Evolutionary conservation across 2,888 invertebrate genomes (phyloP), one percentile per base, ranked within the genome.

Genomic region (Nemotelus nigrinus): DNA sequence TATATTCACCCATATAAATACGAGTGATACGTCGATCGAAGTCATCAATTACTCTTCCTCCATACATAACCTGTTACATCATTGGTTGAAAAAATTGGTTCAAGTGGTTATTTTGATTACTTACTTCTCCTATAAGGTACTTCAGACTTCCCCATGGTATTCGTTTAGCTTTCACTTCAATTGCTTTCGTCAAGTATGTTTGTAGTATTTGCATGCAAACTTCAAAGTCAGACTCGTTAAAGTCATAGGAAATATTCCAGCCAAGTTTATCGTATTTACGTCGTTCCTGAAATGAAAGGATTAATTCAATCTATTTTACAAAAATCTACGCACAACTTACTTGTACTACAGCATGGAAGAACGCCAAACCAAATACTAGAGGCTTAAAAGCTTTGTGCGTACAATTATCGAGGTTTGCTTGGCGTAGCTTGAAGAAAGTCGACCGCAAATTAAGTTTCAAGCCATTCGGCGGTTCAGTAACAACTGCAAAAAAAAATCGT

Each of bases 191-290:
- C 76, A 97, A 88, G 87, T 97, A 97, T 2, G 94, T 95, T 81
- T 93, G 92, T 79, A 97, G 88, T 80, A 97, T 96, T 85, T 93
- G 92, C 83, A 94, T 91, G 87, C 96, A 96, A 50, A 97, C 96
- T 79, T 92, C 91, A 86, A 97, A 97, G 87, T 97, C 97, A 0
- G 96, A 94, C 86, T 97, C 94, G 86, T 95, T 96, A 88, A 97
- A 97, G 87, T 97, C 97, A 86, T 97, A 97, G 75, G 91, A 90
- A 80, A 97, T 95, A 85, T 97, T 97, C 96, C 97, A 97, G 0
- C 97, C 97, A 77, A 97, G 93, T 88, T 97, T 97, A 83, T 94
- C 96, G 86, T 97, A 97, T 85, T 96, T 96, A 81, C 96, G 91
- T 65, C 97, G 90, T 86, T 97, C 97, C 92, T 94, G 86, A 10